Evolutionary conservation across 1,140 invertebrate genomes (phyloP), one percentile per base, ranked within the genome.

Genomic region (Leptinotarsa undecemlineata): DNA sequence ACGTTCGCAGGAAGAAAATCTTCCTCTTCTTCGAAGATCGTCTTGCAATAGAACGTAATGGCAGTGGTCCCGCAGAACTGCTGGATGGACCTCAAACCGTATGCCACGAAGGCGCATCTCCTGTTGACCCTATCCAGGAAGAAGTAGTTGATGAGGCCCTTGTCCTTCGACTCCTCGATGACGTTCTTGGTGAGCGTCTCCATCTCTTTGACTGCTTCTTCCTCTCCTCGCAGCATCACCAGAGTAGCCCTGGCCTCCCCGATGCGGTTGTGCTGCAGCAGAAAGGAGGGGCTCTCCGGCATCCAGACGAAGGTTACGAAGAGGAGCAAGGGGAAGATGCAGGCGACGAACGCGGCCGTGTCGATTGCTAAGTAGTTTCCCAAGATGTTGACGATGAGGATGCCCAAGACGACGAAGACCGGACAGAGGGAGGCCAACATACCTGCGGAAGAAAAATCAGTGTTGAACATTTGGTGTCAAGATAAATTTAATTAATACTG

Each of bases 21-120:
- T 66, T 89, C 88, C 13, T 87, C 88, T 23, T 87, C 84, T 15
- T 89, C 87, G 76, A 95, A 90, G 76, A 95, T 93, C 68, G 90
- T 90, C 73, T 93, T 90, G 21, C 91, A 88, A 80, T 94, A 94
- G 51, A 91, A 91, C 78, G 91, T 90, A 23, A 95, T 87, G 4
- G 90, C 91, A 61, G 91, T 91, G n/a, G 93, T 90, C 1, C 93
- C 92, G 69, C 90, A 92, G 21, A 93, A 87, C 80, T 94, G 92
- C 81, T 94, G 92, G 48, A 93, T 90, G 11, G 91, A 86, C 81
- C 92, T 92, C 72, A 94, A 85, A 17, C 89, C 86, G 26, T 90
- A 80, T 11, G 90, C 85, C 51, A 94, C 89, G 15, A 89, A 83
- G 11, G 94, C 83, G 0, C 90, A 91, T 75, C 87, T 89, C 47